Evolutionary conservation across 1,140 invertebrate genomes (phyloP).

Genomic region (Zeugodacus cucurbitae): DNA sequence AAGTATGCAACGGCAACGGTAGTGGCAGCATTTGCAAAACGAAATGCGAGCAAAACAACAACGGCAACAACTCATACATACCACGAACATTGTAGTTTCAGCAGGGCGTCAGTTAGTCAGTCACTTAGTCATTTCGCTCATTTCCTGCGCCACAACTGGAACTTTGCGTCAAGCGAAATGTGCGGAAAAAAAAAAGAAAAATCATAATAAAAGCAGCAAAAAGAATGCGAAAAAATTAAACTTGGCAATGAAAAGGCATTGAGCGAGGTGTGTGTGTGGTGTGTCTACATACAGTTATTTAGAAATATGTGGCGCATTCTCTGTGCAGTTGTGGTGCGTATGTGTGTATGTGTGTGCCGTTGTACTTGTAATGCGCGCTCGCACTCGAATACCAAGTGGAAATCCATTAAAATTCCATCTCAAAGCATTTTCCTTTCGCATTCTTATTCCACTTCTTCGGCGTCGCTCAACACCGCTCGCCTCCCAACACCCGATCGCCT

Average conservation of each 20-base stretch:
- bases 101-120: constrained; percentile 7
- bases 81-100: not conserved
- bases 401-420: constrained; percentile 42
- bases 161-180: not conserved
- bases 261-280: constrained; percentile 11
- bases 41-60: not conserved
- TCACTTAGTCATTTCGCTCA: constrained; percentile 27
- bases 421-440: constrained; percentile 27
- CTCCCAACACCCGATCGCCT: not conserved
- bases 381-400: constrained; percentile 34
- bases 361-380: constrained; percentile 8
- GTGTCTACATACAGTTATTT: not conserved
- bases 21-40: not conserved
- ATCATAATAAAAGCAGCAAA: not conserved
- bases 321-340: not conserved
- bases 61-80: not conserved
- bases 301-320: not conserved
- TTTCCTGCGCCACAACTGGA: constrained; percentile 12
- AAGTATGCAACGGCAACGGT: constrained; percentile 5
- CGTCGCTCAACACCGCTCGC: not conserved
- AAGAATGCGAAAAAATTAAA: not conserved
- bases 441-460: constrained; percentile 24
- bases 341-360: not conserved
- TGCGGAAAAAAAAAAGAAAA: not conserved
- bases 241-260: constrained; percentile 13